Evolutionary conservation across 2,888 invertebrate genomes (phyloP), one percentile per base, ranked within the genome.

Genomic region (Quadriops clusia): DNA sequence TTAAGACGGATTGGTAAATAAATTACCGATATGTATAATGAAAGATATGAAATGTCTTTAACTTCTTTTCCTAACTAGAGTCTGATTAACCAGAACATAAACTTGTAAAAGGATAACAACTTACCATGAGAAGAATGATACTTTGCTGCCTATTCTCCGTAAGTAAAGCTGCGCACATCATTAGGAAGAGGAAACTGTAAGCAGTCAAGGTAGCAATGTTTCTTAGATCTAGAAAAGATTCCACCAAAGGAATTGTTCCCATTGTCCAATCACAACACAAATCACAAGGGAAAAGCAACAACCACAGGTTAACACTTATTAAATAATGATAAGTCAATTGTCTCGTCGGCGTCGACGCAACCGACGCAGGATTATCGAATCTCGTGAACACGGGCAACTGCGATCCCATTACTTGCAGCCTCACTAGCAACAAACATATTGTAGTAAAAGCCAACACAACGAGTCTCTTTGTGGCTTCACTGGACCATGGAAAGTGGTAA

Each of bases 251-350:
- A 33, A 95, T 79, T 5, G 90, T 90, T 30, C 89, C 94, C 95
- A 95, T 95, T 24, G 94, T 95, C 94, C 94, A 95, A 65, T 95
- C 95, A 61, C 94, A 94, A 64, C 94, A 94, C 32, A 95, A 69
- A 45, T 84, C 76, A 44, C 82, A 82, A 2, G 95, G 95, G 51
- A 85, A 77, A 30, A 93, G 69, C 41, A 95, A 67, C 42, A 95
- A 68, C 85, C 90, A 90, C 31, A 82, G 69, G 64, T 95, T 95
- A 41, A 93, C 70, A 29, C 87, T 82, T 39, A 90, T 77, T 43
- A 95, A 70, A 64, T 93, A 94, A 58, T 87, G 85, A 64, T 86
- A 94, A 9, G 94, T 91, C 35, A 95, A 65, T 56, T 94, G 93
- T 38, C 91, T 70, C 15, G 73, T 63, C 11, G 94, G 94, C 5